Base-by-base conservation (phyloP, 2,797 vertebrate genomes). In the Liparis tanakae region DNA sequence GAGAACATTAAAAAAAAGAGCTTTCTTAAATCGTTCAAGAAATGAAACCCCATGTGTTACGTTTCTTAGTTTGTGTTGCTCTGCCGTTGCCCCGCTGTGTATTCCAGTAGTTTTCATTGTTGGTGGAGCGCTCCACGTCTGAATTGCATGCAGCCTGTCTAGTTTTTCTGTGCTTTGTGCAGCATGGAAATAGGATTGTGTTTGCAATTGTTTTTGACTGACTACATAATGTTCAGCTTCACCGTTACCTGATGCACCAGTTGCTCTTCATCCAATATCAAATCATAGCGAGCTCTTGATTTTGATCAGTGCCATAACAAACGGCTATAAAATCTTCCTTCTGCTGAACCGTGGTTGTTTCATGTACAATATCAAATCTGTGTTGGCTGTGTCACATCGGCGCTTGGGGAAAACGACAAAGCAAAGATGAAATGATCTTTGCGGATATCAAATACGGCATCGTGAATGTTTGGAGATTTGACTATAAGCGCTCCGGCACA, bases 291-390 rank as follows among this genome's bases (percentile, higher is more conserved):
- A 39, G 34, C 37, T 72, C 50, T 55, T 68, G 36, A 74, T 78
- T 76, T 67, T 55, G 50, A 81, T 83, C 55, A 64, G 39, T 33
- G 33, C 37, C 12, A 56, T 34, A 54, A 50, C 54, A 78, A 70
- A 43, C 41, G 17, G 70, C 66, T 68, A 2, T 69, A 68, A 68
- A 83, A 72, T 77, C 57, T 34, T 60, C 58, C 48, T 81, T 78
- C 68, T 67, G 44, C 67, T 61, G 22, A 73, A 43, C 65, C 43
- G 51, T 62, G 56, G 44, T 74, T 69, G 72, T 73, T 87, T 82
- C 71, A 82, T 89, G 82, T 79, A 62, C 30, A 17, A 64, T 81
- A 74, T 72, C 57, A 79, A 69, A 87, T 90, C 69, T 81, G 73
- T 73, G 80, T 82, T 78, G 51, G 54, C 71, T 67, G 39, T 60